phyloP scores from a whole-genome alignment of 1,140 invertebrate species.

The Solenopsis fugax region DNA sequence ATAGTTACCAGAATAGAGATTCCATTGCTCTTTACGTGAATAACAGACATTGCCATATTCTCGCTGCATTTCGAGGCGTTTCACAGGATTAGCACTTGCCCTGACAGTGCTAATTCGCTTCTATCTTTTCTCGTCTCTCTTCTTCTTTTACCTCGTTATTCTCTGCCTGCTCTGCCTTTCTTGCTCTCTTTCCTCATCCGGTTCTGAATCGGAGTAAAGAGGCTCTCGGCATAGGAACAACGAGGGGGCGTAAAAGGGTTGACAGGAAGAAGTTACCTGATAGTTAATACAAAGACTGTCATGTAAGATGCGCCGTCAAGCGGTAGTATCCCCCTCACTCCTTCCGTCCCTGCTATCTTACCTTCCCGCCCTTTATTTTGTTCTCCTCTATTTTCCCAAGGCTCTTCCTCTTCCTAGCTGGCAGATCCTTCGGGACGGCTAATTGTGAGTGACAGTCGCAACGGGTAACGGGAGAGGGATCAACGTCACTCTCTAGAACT shows the following conservation, averaged over 20 bases:
- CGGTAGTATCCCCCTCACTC: conserved; percentile 71
- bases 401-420: conserved; percentile 74
- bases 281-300: conserved; percentile 83
- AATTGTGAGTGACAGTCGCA: conserved; percentile 84
- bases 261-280: conserved; percentile 81
- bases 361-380: conserved; percentile 64
- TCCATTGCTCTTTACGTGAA: not conserved
- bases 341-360: conserved; percentile 59
- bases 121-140: conserved; percentile 22
- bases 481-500: conserved; percentile 80
- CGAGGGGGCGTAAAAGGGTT: conserved; percentile 73
- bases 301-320: conserved; percentile 80
- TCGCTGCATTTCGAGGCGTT: conserved; percentile 22
- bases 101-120: conserved; percentile 50
- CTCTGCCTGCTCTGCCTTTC: not conserved
- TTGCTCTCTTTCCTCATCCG: conserved; percentile 52
- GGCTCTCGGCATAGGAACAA: conserved; percentile 52
- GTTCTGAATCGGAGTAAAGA: conserved; percentile 53
- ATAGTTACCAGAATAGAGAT: not conserved
- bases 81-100: conserved; percentile 35
- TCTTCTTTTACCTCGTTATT: conserved; percentile 35
- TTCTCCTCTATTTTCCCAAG: conserved; percentile 77
- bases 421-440: conserved; percentile 80
- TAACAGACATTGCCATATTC: not conserved
- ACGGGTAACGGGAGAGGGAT: conserved; percentile 77